These are phyloP conservation scores for Drosophila trichaetosa DNA, from an alignment of 2,888 invertebrate genomes.

Conservation along the genomic window DNA sequence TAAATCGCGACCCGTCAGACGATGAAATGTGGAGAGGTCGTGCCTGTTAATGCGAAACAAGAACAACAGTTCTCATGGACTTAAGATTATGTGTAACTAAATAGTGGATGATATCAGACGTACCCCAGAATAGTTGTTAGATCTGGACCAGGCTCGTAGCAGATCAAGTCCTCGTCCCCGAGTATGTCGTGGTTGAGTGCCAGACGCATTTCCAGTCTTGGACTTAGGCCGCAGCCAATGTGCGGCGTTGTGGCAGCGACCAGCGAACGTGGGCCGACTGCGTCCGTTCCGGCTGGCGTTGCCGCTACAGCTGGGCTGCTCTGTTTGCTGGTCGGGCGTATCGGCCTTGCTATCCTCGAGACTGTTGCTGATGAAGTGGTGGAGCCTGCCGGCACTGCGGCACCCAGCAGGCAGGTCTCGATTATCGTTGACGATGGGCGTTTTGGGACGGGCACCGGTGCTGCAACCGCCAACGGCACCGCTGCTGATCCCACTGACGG, in stretches of 20 bases:
- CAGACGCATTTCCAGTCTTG: slow-evolving; percentile 89
- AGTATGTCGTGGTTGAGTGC: slow-evolving; percentile 87
- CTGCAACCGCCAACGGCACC: slow-evolving; percentile 6
- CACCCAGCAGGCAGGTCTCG: slow-evolving; percentile 84
- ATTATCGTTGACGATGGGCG: slow-evolving; percentile 83
- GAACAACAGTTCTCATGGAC: background rate
- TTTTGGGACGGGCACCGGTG: slow-evolving; percentile 68
- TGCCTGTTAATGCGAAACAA: slow-evolving; percentile 70
- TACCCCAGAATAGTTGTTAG: slow-evolving; percentile 85
- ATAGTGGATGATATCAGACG: slow-evolving; percentile 7
- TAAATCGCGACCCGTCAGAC: slow-evolving; percentile 85
- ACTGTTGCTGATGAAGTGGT: slow-evolving; percentile 83
- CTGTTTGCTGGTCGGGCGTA: slow-evolving; percentile 42
- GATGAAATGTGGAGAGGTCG: slow-evolving; percentile 86
- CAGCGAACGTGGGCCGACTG: slow-evolving; percentile 63
- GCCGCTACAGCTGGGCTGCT: slow-evolving; percentile 49
- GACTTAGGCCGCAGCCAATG: slow-evolving; percentile 86
- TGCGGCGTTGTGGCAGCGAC: slow-evolving; percentile 71
- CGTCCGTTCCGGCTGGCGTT: slow-evolving; percentile 3
- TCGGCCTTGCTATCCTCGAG: slow-evolving; percentile 81
- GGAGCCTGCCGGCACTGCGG: slow-evolving; percentile 78
- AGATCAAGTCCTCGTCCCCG: slow-evolving; percentile 86
- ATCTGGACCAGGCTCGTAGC: slow-evolving; percentile 85
- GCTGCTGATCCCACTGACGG: slow-evolving; percentile 35
- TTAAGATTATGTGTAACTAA: background rate